A percentile compares a stretch with the other conserved stretches of the same genome.
Conservation (phyloP, 2,113 vertebrate species). For the Mus spicilegus region DNA sequence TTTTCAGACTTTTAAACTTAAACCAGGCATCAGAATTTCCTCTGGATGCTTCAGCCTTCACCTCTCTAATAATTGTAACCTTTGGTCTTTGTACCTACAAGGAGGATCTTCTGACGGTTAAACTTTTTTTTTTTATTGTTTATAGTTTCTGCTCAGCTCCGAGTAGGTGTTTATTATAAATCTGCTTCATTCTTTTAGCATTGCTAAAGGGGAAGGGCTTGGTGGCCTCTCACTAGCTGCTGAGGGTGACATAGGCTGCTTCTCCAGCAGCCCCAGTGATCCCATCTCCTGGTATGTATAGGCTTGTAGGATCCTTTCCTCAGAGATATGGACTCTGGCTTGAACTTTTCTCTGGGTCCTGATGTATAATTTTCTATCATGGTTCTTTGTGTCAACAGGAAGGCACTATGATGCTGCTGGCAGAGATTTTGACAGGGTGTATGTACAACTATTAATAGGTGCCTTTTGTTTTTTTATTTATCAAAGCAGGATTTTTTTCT, state of each 20-base stretch:
- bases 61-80: neutral
- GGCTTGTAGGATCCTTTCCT: too few species aligned
- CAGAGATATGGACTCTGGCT: neutral
- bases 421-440: neutral
- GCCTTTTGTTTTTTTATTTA: neutral
- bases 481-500: neutral
- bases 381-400: neutral
- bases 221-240: neutral
- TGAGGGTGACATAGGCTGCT: neutral
- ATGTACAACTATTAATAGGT: neutral
- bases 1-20: neutral
- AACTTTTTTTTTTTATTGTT: neutral
- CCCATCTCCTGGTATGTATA: neutral
- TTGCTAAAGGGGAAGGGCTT: neutral
- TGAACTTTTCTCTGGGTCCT: neutral
- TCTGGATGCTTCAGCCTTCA: neutral
- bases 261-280: neutral
- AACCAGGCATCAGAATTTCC: neutral
- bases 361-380: neutral
- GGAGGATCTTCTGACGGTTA: neutral
- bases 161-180: neutral
- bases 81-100: neutral
- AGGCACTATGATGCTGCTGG: neutral
- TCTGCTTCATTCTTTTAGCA: neutral
- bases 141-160: neutral